Evolutionary conservation across 2,113 vertebrate genomes (phyloP).

Genomic region (Tachycineta bicolor): DNA sequence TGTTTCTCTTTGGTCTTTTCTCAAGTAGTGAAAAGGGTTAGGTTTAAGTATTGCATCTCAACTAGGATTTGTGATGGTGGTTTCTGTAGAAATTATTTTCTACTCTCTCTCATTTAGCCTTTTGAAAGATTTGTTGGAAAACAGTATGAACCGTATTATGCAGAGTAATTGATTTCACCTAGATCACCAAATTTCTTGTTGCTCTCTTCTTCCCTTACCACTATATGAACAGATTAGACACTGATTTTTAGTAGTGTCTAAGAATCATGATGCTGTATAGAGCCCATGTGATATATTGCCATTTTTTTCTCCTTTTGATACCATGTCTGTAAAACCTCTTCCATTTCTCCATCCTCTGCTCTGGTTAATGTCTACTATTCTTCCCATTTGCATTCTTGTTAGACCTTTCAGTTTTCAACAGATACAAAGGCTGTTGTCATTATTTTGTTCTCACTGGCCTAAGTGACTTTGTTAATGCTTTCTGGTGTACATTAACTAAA

Average conservation of each 20-base stretch:
- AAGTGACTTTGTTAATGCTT: not conserved
- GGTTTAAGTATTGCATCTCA: not conserved
- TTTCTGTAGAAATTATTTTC: not conserved
- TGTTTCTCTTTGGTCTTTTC: not conserved
- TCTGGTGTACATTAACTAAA: not conserved
- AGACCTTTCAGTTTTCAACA: not conserved
- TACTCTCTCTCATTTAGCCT: not conserved
- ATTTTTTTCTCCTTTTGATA: not conserved
- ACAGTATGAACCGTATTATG: not conserved
- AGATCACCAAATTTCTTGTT: not conserved
- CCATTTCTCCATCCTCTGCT: not conserved
- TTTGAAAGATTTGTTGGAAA: not conserved
- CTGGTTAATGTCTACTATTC: not conserved
- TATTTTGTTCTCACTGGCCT: not conserved
- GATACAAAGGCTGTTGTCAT: not conserved
- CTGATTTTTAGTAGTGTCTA: not conserved
- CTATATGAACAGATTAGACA: not conserved
- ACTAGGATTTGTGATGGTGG: not conserved
- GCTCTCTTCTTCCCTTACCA: not conserved
- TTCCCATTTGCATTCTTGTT: not conserved
- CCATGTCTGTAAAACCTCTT: not conserved
- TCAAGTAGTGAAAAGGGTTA: not conserved
- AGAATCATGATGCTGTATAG: not conserved
- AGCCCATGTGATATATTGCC: not conserved
- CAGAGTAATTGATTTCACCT: not conserved